Conservation (phyloP, 92 coral and sea anemone species). For the Hydrozoanthus gracilis region DNA sequence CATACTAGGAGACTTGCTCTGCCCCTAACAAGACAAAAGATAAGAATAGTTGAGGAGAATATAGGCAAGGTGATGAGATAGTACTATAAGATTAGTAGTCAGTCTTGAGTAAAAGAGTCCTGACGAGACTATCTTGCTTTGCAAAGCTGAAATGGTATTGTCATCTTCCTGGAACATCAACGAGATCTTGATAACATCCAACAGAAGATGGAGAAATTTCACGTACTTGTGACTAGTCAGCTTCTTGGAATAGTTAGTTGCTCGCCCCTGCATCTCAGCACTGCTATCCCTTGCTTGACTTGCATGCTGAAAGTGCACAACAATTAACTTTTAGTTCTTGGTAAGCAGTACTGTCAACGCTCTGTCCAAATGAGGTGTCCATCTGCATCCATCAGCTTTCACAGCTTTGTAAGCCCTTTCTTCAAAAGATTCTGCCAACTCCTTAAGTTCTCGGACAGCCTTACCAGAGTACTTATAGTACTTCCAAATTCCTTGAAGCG, state of each 20-base stretch:
- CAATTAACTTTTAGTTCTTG: constrained; percentile 41
- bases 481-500: constrained; percentile 48
- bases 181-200: constrained; percentile 46
- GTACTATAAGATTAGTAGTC: not conserved
- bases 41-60: constrained; percentile 24
- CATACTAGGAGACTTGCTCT: constrained; percentile 6
- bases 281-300: constrained; percentile 41
- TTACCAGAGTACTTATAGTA: constrained; percentile 43
- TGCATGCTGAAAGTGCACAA: constrained; percentile 54
- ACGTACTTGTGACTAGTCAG: constrained; percentile 34
- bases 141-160: constrained; percentile 40
- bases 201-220: constrained; percentile 42
- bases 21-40: constrained; percentile 27
- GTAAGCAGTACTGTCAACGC: constrained; percentile 24
- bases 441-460: constrained; percentile 27
- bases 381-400: constrained; percentile 54
- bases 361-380: constrained; percentile 49
- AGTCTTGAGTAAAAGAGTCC: not conserved
- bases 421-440: constrained; percentile 20
- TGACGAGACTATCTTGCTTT: constrained; percentile 49
- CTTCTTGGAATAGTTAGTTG: constrained; percentile 38
- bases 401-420: constrained; percentile 39
- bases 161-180: constrained; percentile 50
- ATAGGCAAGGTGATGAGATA: constrained; percentile 26
- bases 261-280: constrained; percentile 44